Percentiles rank a stretch among this genome's conserved stretches.
Evolutionary conservation across 2,113 vertebrate species (phyloP).

Genomic region (Hemicordylus capensis): DNA sequence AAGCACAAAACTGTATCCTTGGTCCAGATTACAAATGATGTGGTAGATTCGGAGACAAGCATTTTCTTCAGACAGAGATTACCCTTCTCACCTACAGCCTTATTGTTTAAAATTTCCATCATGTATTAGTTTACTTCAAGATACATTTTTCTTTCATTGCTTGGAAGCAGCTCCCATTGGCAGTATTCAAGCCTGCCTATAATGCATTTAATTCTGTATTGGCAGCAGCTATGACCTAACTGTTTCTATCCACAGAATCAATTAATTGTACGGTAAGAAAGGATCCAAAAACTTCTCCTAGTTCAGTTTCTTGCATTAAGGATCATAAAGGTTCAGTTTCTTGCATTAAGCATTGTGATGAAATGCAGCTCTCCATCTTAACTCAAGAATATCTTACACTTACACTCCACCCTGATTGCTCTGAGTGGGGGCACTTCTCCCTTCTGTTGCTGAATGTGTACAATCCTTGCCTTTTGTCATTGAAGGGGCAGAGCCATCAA

Average conservation of each 20-base stretch:
- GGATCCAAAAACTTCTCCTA: too few relatives aligned
- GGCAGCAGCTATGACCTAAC: background rate
- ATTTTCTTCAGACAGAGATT: background rate
- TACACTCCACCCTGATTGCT: too few relatives aligned
- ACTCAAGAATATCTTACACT: too few relatives aligned
- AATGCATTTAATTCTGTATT: background rate
- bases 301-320: background rate
- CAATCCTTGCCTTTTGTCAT: too few relatives aligned
- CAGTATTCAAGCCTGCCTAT: background rate
- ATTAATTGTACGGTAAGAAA: background rate
- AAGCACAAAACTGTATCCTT: background rate
- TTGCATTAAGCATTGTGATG: too few relatives aligned
- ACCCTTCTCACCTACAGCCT: background rate
- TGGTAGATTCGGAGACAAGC: background rate
- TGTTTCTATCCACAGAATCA: background rate
- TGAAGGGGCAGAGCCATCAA: too few relatives aligned
- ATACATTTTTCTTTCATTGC: background rate
- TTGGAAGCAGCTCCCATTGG: background rate
- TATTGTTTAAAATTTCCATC: constrained; percentile 1
- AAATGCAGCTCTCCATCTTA: too few relatives aligned
- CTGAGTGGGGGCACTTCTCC: too few relatives aligned
- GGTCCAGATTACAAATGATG: constrained; percentile 1
- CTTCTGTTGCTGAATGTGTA: too few relatives aligned
- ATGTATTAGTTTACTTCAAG: background rate
- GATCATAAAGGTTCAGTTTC: too few relatives aligned